Evolutionary conservation across 2,888 invertebrate species (phyloP), one percentile per base, ranked within the genome.

Genomic region (Archips xylosteana): DNA sequence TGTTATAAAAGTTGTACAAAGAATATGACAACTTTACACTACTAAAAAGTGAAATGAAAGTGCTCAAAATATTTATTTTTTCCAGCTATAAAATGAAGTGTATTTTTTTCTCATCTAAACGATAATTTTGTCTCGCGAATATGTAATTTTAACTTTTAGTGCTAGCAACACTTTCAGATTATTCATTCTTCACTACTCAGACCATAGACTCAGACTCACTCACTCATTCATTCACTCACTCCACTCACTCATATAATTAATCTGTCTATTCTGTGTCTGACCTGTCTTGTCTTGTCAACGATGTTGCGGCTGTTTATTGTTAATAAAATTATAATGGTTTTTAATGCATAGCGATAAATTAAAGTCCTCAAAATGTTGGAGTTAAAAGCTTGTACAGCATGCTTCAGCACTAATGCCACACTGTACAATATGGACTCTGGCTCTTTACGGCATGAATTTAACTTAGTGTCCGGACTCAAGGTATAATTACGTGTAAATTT

Each of bases 301-400:
- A 59, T 70, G 61, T 71, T 36, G 63, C 57, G 62, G 63, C 49
- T 71, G 71, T 72, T 71, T 71, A 64, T 64, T 75, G 67, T 68
- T 67, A 67, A 63, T 71, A 71, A 49, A 63, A 59, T 49, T 39
- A 57, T 68, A 65, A 68, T 73, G 54, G 68, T 65, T 71, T 70
- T 70, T 63, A 67, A 39, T 62, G 60, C 42, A 42, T 73, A 61
- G 45, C 32, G 23, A 47, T 74, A 69, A 62, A 68, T 65, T 61
- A 73, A 75, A 75, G 65, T 68, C 76, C 76, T 64, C 45, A 81
- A 78, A 78, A 92, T 92, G 92, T 85, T 85, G 78, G 82, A 87
- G 74, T 74, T 92, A 70, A 89, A 89, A 80, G 91, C 88, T 23
- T 94, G 94, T 80, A 80, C 82, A 23, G 90, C 90, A 75, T 94